Evolutionary conservation across 2,888 invertebrate genomes (phyloP).

Genomic region (Leptura quadrifasciata): DNA sequence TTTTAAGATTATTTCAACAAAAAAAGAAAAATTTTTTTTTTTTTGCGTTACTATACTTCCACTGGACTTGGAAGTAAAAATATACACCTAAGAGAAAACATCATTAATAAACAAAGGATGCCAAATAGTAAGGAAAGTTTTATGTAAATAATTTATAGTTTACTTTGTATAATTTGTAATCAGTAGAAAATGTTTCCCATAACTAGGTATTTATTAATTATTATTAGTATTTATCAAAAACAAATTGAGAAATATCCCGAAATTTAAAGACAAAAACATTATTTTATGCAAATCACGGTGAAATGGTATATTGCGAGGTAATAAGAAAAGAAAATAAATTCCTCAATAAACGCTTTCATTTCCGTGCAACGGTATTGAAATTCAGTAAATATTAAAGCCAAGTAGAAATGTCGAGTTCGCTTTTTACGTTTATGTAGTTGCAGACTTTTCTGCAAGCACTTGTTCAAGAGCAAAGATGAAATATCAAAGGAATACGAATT

Average conservation of each 20-base stretch:
- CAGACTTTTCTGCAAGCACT: neutral
- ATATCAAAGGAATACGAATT: neutral
- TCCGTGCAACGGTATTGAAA: neutral
- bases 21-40: too few species aligned
- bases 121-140: too few species aligned
- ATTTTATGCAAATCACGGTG: neutral
- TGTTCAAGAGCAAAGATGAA: neutral
- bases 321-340: constrained; percentile 16
- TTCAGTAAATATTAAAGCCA: neutral
- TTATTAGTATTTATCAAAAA: too few species aligned
- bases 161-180: too few species aligned
- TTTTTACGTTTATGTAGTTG: neutral
- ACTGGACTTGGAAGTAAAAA: too few species aligned
- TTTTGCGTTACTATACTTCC: too few species aligned
- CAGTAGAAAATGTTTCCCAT: too few species aligned
- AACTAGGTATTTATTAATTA: too few species aligned
- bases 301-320: constrained; percentile 10
- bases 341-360: neutral
- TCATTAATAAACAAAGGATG: too few species aligned
- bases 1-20: too few species aligned
- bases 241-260: neutral
- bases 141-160: too few species aligned
- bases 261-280: neutral
- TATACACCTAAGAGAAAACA: too few species aligned
- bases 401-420: neutral